Percentiles rank a stretch among this genome's conserved stretches.
These are phyloP conservation scores for Hoplodrina ambigua DNA, from an alignment of 2,888 invertebrate genomes.

Conservation along the genomic window DNA sequence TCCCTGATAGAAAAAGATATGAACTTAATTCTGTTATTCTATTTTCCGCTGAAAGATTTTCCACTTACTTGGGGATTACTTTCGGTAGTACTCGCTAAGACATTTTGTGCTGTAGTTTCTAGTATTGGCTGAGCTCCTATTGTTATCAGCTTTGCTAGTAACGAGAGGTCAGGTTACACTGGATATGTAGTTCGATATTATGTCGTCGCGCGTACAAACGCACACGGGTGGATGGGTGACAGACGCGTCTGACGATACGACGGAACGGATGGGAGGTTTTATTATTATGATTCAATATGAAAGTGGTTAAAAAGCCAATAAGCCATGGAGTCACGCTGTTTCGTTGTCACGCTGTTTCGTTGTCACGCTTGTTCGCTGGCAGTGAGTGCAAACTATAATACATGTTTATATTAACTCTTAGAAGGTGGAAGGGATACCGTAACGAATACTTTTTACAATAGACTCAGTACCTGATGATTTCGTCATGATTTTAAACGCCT, in stretches of 20 bases:
- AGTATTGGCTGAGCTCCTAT: neutral
- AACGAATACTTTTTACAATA: no score
- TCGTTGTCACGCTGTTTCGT: no score
- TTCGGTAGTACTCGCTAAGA: neutral
- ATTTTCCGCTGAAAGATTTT: constrained; percentile 45
- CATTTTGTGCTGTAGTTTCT: neutral
- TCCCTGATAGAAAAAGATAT: constrained; percentile 26
- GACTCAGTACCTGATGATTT: no score
- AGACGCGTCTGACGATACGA: constrained; percentile 18
- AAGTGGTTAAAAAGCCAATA: neutral
- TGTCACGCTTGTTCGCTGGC: no score
- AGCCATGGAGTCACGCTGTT: no score
- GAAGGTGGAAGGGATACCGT: no score
- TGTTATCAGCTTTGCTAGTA: no score
- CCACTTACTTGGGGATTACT: constrained; percentile 32
- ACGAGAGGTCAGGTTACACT: neutral
- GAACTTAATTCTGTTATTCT: constrained; percentile 35
- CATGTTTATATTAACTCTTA: no score
- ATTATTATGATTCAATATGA: constrained; percentile 7
- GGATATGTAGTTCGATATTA: neutral
- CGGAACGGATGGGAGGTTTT: neutral
- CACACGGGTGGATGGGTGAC: constrained; percentile 25
- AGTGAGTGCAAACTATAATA: no score
- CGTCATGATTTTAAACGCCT: no score
- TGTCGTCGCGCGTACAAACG: neutral